Evolutionary conservation across 2,888 invertebrate genomes (phyloP), one percentile per base, ranked within the genome.

Genomic region (Parelbella ahira): DNA sequence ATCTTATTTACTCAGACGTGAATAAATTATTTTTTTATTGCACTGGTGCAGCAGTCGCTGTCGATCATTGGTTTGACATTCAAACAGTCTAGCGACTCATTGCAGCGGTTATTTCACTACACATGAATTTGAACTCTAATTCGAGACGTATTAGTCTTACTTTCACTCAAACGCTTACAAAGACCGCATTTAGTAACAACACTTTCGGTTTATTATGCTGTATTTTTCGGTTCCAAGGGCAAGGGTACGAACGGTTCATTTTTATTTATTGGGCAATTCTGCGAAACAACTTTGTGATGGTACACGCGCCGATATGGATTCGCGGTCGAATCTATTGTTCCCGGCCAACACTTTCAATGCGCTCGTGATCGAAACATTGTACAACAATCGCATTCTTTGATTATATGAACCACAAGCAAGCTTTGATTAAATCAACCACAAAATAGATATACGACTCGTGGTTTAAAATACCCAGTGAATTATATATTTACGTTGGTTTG

Each of bases 51-150:
- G 68, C 75, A 72, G 77, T 70, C 77, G 59, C 57, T 68, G 70
- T 69, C 74, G 80, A 82, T 84, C 80, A 87, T 87, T 87, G 80
- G 81, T 87, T 86, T 87, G 87, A 87, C 87, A 82, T 87, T 87
- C 86, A 87, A 80, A 82, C 78, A 62, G 75, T 74, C 83, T 82
- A 82, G 76, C 82, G 72, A 78, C 74, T 78, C 77, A 77, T 79
- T 84, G 84, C 84, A 84, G 60, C 68, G 66, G 56, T 47, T 43
- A 38, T 30, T n/a, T n/a, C n/a, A n/a, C n/a, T n/a, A 9, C 56
- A 54, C 51, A 42, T 57, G 42, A 72, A 58, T 58, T 51, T 54
- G 37, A 44, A 59, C 60, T 60, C 49, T 60, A 59, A 41, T 27
- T 3, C 5, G 2, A 21, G 42, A 24, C 5, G 4, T 1, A 18